A percentile compares a stretch with the other conserved stretches of the same genome.
phyloP scores from a whole-genome alignment of 2,888 invertebrate species.

The Polydrusus cervinus region DNA sequence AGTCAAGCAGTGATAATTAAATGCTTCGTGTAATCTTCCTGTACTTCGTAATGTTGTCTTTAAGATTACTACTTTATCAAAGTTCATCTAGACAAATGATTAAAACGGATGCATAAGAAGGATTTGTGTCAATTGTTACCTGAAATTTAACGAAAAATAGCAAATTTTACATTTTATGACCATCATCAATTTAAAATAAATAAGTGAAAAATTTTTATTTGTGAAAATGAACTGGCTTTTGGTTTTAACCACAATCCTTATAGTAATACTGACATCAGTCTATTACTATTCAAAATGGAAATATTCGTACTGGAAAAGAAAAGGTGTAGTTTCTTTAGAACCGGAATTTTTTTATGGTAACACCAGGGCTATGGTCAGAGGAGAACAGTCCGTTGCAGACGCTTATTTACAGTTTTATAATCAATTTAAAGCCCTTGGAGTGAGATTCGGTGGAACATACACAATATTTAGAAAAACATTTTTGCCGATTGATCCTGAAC shows the following conservation, averaged over 20 bases:
- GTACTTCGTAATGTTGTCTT: too few relatives aligned
- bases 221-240: not conserved
- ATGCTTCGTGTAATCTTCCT: too few relatives aligned
- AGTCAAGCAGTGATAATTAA: too few relatives aligned
- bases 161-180: too few relatives aligned
- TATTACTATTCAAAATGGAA: conserved; percentile 45
- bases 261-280: not conserved
- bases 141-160: too few relatives aligned
- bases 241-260: not conserved
- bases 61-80: too few relatives aligned
- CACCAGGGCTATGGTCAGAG: conserved; percentile 6
- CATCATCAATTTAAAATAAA: too few relatives aligned
- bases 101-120: too few relatives aligned
- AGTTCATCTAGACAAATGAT: too few relatives aligned
- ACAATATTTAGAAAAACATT: conserved; percentile 67
- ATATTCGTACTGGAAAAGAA: conserved; percentile 51
- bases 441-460: conserved; percentile 61
- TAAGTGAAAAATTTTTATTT: too few relatives aligned
- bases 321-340: conserved; percentile 46
- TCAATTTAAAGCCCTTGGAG: conserved; percentile 44
- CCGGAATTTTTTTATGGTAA: conserved; percentile 45
- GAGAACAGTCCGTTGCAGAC: conserved; percentile 26
- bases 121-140: too few relatives aligned
- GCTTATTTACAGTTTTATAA: conserved; percentile 39
- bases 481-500: conserved; percentile 60